A percentile compares a stretch with the other conserved stretches of the same genome.
Conservation (phyloP, 2,797 vertebrate species). For the Brachymystax lenok region DNA sequence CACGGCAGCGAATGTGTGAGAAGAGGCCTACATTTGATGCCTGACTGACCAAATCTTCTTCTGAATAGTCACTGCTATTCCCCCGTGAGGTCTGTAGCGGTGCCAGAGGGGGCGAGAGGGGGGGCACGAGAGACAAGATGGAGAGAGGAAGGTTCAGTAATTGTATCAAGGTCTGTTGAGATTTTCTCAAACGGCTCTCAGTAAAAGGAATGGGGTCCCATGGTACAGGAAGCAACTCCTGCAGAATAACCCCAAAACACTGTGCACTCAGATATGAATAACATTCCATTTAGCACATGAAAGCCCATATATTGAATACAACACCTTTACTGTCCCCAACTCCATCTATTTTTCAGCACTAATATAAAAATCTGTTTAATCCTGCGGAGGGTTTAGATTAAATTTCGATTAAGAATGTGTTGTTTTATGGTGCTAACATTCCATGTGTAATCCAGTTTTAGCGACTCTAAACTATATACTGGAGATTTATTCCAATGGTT, state of each 20-base stretch:
- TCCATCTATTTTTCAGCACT: constrained; percentile 72
- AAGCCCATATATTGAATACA: constrained; percentile 81
- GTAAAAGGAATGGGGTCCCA: constrained; percentile 85
- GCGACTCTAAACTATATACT: constrained; percentile 36
- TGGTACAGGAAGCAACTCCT: constrained; percentile 77
- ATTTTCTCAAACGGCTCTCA: constrained; percentile 80
- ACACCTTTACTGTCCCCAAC: constrained; percentile 70
- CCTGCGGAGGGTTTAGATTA: constrained; percentile 56
- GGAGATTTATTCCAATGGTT: constrained; percentile 39
- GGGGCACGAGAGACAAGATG: constrained; percentile 84
- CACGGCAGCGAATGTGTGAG: constrained; percentile 76
- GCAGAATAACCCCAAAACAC: constrained; percentile 80
- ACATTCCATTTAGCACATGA: constrained; percentile 88
- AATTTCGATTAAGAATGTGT: constrained; percentile 34
- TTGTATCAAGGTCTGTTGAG: constrained; percentile 90
- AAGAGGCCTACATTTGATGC: constrained; percentile 84
- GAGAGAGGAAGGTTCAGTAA: constrained; percentile 83
- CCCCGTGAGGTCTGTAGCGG: constrained; percentile 50
- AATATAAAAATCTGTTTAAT: constrained; percentile 52
- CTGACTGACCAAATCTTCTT: constrained; percentile 85
- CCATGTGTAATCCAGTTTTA: constrained; percentile 32
- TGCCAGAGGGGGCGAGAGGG: constrained; percentile 70
- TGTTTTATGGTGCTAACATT: constrained; percentile 42
- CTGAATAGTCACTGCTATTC: constrained; percentile 82
- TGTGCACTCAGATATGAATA: constrained; percentile 89